Percentiles rank a stretch among this genome's conserved stretches.
These are phyloP conservation scores for Palythoa heliodiscus DNA, from an alignment of 92 coral and sea anemone species.

Conservation along the genomic window DNA sequence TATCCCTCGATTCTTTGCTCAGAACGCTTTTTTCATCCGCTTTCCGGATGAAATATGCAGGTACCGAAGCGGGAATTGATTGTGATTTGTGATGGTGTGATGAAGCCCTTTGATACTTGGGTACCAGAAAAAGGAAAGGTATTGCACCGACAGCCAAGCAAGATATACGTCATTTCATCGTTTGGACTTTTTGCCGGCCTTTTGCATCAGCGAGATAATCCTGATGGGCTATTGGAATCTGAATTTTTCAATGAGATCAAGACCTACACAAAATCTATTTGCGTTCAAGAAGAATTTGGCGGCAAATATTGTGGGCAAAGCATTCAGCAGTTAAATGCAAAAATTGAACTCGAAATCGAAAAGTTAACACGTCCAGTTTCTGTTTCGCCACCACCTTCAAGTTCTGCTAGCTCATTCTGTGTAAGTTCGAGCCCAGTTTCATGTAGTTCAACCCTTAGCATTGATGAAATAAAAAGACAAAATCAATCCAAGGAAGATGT, in stretches of 20 bases:
- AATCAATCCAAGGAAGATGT: slow-evolving; percentile 24
- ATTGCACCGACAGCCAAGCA: slow-evolving; percentile 3
- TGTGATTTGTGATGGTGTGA: not conserved
- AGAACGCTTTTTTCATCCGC: slow-evolving; percentile 15
- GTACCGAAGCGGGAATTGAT: not conserved
- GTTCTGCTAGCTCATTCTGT: not conserved
- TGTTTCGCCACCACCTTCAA: not conserved
- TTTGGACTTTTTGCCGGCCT: slow-evolving; percentile 50
- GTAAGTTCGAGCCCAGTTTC: not conserved
- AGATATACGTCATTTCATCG: not conserved
- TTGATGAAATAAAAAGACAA: slow-evolving; percentile 31
- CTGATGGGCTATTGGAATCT: not conserved
- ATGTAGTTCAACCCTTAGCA: not conserved
- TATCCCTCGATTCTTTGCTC: slow-evolving; percentile 20
- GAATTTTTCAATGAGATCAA: not conserved
- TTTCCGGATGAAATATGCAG: slow-evolving; percentile 24
- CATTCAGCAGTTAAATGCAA: slow-evolving; percentile 3
- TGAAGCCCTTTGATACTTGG: slow-evolving; percentile 1
- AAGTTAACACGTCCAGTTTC: not conserved
- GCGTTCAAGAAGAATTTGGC: slow-evolving; percentile 2
- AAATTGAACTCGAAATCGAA: slow-evolving; percentile 5
- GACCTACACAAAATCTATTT: not conserved
- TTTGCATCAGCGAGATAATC: slow-evolving; percentile 38
- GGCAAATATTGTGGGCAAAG: not conserved
- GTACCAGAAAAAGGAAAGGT: not conserved